Base-by-base conservation (phyloP, 1,140 invertebrate genomes). In the Oncopodura yosiiana region DNA sequence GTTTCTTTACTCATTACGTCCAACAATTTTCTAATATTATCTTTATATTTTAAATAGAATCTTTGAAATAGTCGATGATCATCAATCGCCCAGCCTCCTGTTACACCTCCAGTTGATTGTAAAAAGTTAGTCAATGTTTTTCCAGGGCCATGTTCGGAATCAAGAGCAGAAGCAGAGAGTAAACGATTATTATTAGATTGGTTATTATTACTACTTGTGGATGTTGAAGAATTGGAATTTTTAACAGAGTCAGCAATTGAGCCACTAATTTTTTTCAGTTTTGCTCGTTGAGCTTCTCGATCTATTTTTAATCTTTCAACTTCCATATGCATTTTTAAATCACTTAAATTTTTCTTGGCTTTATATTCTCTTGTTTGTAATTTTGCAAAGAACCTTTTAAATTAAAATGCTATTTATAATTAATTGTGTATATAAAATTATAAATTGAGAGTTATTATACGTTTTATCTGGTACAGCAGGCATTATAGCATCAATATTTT, bases 111-210 rank as follows among this genome's bases (percentile, higher is more conserved):
- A 19, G 21, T 57, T 19, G 54, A 19, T 30, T 61, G 60, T 2
- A 57, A n/a, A 37, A 57, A 61, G n/a, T 49, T 51, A 5, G 29
- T 57, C n/a, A 57, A 18, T 27, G 50, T 34, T n/a, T 44, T 38
- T 2, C 42, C n/a, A 23, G 49, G 53, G 21, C 42, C 53, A 49
- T 60, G 24, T 30, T 29, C 5, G 9, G 11, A 51, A 1, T n/a
- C 34, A 27, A 29, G 18, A 3, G 4, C 24, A 5, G n/a, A n/a
- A n/a, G n/a, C n/a, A n/a, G n/a, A n/a, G n/a, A n/a, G n/a, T n/a
- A n/a, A n/a, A n/a, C n/a, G n/a, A n/a, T n/a, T n/a, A n/a, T n/a
- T n/a, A n/a, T n/a, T n/a, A n/a, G n/a, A n/a, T n/a, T n/a, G n/a
- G n/a, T n/a, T n/a, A n/a, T n/a, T n/a, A n/a, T n/a, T n/a, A n/a